Evolutionary conservation across 2,797 vertebrate species (phyloP).

Genomic region (Sebastes kiyomatsui): DNA sequence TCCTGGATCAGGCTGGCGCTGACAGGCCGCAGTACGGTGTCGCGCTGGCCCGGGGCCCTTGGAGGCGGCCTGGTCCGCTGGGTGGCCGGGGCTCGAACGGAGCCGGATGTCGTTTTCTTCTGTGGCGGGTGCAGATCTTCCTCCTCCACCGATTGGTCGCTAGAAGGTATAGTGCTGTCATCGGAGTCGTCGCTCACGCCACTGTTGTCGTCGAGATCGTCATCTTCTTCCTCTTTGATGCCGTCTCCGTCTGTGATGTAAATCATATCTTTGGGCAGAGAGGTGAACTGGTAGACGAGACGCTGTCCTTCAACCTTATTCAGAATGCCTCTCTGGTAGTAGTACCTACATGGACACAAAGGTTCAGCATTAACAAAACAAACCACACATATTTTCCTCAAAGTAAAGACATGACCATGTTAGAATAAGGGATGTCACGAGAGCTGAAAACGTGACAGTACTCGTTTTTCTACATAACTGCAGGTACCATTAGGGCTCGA

Average conservation of each 20-base stretch:
- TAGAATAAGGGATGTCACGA: no score
- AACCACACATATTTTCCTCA: not conserved
- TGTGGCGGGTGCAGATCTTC: constrained; percentile 63
- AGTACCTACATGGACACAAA: constrained; percentile 86
- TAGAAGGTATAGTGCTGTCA: constrained; percentile 73
- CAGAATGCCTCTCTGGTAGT: constrained; percentile 98
- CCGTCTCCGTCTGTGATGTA: constrained; percentile 89
- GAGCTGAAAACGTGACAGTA: no score
- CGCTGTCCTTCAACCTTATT: constrained; percentile 98
- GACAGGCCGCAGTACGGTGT: constrained; percentile 72
- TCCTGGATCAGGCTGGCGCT: constrained; percentile 86
- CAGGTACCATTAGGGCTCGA: no score
- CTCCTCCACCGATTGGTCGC: constrained; percentile 78
- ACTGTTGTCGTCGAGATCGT: constrained; percentile 44
- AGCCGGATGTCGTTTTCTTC: constrained; percentile 70
- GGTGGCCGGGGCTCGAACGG: constrained; percentile 62
- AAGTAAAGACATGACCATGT: not conserved
- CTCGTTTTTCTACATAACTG: no score
- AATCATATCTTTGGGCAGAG: constrained; percentile 94
- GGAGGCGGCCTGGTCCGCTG: constrained; percentile 51
- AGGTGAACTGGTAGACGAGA: constrained; percentile 97
- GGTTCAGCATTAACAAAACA: not conserved
- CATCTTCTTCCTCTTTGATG: constrained; percentile 69
- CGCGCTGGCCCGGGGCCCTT: constrained; percentile 39
- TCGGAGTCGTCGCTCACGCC: constrained; percentile 84